Base-by-base conservation (phyloP, 2,888 invertebrate genomes). In the Belgica antarctica region DNA sequence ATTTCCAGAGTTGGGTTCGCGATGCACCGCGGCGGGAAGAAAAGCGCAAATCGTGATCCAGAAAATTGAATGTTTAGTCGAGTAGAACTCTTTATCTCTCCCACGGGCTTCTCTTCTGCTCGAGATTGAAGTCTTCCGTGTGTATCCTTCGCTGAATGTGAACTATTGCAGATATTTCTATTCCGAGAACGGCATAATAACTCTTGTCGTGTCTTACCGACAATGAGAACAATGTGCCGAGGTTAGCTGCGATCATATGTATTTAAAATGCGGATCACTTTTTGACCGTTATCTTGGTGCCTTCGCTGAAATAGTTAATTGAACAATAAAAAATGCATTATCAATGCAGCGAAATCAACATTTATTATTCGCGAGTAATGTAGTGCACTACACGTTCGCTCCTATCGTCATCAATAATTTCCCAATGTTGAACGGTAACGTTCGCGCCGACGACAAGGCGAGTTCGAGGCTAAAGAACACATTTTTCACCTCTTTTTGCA, bases 131-230 rank as follows among this genome's bases (percentile, higher is more conserved):
- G 46, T n/a, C 15, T 52, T 52, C 22, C 27, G 25, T 27, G 59
- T 59, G 59, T 59, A 25, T 59, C 59, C 59, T 59, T 59, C 59
- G 27, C 8, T n/a, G 25, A 59, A 27, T 24, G 59, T 59, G 59
- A 59, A 27, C 59, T 59, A 59, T 59, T 27, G 59, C 27, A 10
- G 59, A 59, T 59, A n/a, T n/a, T n/a, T n/a, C n/a, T n/a, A n/a
- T n/a, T n/a, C n/a, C n/a, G 22, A 52, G 22, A 52, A 17, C 2
- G n/a, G 19, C 1, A 59, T 25, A 59, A 59, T 59, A 59, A 59
- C 59, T 59, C 59, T 25, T 25, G 59, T 27, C 59, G 59, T 59
- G 59, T 59, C 59, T 59, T 59, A 59, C 27, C 59, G 25, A 59
- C 19, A 25, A n/a, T 25, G 27, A 27, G 25, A 59, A 59, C 59